Evolutionary conservation across 1,140 invertebrate species (phyloP).

Genomic region (Meloidogyne chitwoodi): DNA sequence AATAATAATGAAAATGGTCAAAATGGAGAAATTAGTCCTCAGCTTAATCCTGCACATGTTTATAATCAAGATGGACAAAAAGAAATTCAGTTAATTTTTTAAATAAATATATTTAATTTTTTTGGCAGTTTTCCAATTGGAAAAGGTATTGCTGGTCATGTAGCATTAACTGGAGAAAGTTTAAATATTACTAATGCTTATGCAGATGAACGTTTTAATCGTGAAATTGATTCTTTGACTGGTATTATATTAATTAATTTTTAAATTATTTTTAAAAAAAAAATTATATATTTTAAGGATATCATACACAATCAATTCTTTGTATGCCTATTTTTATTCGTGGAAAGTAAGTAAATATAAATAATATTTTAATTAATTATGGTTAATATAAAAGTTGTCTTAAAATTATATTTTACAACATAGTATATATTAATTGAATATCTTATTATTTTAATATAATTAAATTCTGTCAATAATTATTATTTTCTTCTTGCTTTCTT

Average conservation of each 20-base stretch:
- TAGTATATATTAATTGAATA: too few species aligned
- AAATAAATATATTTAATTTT: not conserved
- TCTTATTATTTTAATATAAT: too few species aligned
- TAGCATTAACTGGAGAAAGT: conserved; percentile 89
- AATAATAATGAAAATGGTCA: conserved; percentile 47
- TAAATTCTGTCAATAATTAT: too few species aligned
- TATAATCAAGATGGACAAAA: conserved; percentile 44
- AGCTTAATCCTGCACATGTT: conserved; percentile 13
- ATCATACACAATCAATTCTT: conserved; percentile 72
- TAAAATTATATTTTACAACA: too few species aligned
- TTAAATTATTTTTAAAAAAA: not conserved
- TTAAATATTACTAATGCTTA: conserved; percentile 74
- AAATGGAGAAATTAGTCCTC: conserved; percentile 15
- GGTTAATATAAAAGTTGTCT: too few species aligned
- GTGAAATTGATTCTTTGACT: conserved; percentile 72
- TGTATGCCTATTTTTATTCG: conserved; percentile 80
- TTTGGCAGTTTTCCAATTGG: conserved; percentile 80
- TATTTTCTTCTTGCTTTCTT: too few species aligned
- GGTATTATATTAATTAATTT: conserved; percentile 60
- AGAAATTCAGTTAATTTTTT: conserved; percentile 32
- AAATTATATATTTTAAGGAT: conserved; percentile 53
- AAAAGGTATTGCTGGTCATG: conserved; percentile 85
- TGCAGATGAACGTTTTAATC: conserved; percentile 83
- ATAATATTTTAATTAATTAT: not conserved
- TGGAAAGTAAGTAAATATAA: conserved; percentile 15